A percentile compares a stretch with the other conserved stretches of the same genome.
Conservation (phyloP, 2,888 invertebrate species). For the Cybosia mesomella region DNA sequence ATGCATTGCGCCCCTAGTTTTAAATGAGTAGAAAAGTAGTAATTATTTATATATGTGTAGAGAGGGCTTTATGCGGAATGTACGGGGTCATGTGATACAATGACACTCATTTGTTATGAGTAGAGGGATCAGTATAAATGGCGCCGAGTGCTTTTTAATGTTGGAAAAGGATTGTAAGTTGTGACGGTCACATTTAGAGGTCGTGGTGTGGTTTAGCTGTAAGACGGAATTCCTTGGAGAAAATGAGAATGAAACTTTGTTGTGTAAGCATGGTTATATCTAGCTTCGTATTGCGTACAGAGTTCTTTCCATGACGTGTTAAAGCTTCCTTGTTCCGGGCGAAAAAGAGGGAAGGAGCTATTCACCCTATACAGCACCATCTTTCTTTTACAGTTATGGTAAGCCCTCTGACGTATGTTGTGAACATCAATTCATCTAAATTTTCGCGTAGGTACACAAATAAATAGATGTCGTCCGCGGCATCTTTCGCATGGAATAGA, state of each 20-base stretch:
- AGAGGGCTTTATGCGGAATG: conserved; percentile 25
- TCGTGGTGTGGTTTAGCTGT: background rate
- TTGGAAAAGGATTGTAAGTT: conserved; percentile 16
- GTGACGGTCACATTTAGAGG: background rate
- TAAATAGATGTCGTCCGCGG: too few species aligned
- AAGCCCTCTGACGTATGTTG: too few species aligned
- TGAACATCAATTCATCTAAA: too few species aligned
- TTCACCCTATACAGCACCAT: too few species aligned
- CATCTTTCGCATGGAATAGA: too few species aligned
- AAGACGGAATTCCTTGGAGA: background rate
- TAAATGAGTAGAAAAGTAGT: too few species aligned
- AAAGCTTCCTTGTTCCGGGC: too few species aligned
- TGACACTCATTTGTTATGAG: conserved; percentile 57
- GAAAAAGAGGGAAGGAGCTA: too few species aligned
- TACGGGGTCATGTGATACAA: conserved; percentile 51
- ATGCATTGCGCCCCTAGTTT: too few species aligned
- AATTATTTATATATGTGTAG: too few species aligned
- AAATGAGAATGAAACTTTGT: background rate
- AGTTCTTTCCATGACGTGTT: background rate
- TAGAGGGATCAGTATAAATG: conserved; percentile 32
- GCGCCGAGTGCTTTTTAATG: conserved; percentile 29
- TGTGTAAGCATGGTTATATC: background rate
- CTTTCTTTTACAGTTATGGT: too few species aligned
- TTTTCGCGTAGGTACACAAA: too few species aligned
- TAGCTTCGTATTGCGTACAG: background rate